Base-by-base conservation (phyloP, 2,888 invertebrate species). In the Ichneumoninae sp. region DNA sequence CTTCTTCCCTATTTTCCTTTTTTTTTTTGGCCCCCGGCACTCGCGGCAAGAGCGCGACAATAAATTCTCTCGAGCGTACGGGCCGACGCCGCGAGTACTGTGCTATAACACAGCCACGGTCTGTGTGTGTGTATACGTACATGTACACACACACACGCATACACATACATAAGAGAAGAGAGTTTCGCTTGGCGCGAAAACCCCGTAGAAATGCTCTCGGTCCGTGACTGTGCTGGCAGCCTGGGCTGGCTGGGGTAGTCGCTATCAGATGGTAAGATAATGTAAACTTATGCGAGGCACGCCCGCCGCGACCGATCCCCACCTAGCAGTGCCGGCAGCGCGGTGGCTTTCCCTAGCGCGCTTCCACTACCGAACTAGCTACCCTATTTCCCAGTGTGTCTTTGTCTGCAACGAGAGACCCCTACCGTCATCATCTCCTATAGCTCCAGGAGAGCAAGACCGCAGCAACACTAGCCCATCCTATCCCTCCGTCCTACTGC, bases 261-360 rank as follows among this genome's bases (percentile, higher is more conserved):
- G 90, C 91, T 93, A 93, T 93, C 93, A 90, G 93, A 92, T 92
- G 90, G 90, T 90, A 91, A 93, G 93, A 93, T 93, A 93, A 93
- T 93, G 93, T 93, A 92, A 93, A 93, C 93, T 93, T 93, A 93
- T 93, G 93, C 93, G 92, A 92, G 91, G 92, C 93, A 93, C 93
- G 92, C 93, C 91, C 90, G 90, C 88, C 89, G 86, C 90, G 84
- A 89, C 86, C 75, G 86, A 83, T 85, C 80, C 65, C 75, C 80
- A 86, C 88, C 87, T 87, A 87, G 87, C 84, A 83, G 76, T 60
- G 65, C 81, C 50, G 66, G 78, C 47, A 84, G 68, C 75, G 75
- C 65, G 78, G 72, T 26, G 54, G 79, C 54, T 75, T 30, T 79
- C 78, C 50, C 70, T 26, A 47, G 74, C 71, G 65, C 72, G 47